These are phyloP conservation scores for Stenopsyche tienmushanensis DNA, from an alignment of 1,140 invertebrate genomes.

Conservation along the genomic window DNA sequence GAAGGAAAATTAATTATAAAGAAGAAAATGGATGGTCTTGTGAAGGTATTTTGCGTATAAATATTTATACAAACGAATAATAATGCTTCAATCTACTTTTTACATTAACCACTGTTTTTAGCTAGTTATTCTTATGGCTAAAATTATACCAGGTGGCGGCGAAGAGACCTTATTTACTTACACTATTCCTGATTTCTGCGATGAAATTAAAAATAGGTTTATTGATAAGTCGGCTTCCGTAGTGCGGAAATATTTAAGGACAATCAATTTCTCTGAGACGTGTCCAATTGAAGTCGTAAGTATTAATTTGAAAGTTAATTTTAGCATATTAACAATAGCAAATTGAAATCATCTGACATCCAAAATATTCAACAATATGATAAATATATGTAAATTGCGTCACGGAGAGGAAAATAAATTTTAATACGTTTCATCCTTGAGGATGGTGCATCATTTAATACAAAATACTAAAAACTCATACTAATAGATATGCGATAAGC, in stretches of 20 bases:
- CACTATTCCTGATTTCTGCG: neutral
- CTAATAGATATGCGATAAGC: no score
- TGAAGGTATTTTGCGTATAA: neutral
- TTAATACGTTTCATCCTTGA: no score
- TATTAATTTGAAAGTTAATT: no score
- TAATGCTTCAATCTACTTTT: neutral
- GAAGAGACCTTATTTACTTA: slow-evolving; percentile 5
- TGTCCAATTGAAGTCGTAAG: slow-evolving; percentile 11
- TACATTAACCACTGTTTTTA: slow-evolving; percentile 4
- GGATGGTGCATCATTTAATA: no score
- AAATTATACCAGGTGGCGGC: neutral
- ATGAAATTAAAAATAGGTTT: slow-evolving; percentile 2
- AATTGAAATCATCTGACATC: no score
- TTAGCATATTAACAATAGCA: no score
- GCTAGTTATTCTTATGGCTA: slow-evolving; percentile 5
- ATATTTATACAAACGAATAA: neutral
- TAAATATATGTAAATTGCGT: no score
- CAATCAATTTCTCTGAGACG: neutral
- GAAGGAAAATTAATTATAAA: slow-evolving; percentile 26
- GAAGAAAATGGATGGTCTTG: slow-evolving; percentile 9
- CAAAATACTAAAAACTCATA: no score
- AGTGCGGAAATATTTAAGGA: no score
- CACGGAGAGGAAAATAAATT: no score
- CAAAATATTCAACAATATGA: no score
- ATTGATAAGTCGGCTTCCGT: no score